Conservation (phyloP, 2,113 vertebrate genomes). For the Bucco capensis region DNA sequence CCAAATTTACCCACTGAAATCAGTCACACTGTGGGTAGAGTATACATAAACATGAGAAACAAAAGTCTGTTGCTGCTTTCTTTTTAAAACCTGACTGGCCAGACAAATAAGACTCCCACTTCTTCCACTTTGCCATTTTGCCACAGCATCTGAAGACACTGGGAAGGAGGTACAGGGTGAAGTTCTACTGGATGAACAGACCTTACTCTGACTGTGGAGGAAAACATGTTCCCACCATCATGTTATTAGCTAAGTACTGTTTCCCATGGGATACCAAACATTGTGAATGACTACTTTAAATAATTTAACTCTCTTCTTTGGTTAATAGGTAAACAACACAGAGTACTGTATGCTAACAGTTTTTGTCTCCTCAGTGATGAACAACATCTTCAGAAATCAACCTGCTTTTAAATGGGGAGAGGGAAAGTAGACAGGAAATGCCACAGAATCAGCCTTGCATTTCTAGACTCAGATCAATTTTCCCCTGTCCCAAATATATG, state of each 20-base stretch:
- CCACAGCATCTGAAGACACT: background rate
- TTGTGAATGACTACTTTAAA: background rate
- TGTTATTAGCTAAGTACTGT: background rate
- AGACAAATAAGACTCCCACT: background rate
- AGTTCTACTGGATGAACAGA: background rate
- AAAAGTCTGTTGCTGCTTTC: background rate
- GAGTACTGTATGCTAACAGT: background rate
- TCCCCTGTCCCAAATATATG: background rate
- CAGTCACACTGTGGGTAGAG: background rate
- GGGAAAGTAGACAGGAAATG: background rate
- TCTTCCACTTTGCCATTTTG: background rate
- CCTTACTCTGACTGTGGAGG: rapidly evolving
- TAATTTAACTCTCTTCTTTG: background rate
- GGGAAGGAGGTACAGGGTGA: background rate
- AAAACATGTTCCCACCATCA: background rate
- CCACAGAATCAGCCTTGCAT: background rate
- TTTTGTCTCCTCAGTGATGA: background rate
- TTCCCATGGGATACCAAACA: background rate
- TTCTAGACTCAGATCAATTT: background rate
- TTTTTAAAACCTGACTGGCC: background rate
- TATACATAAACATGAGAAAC: background rate
- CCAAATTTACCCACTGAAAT: background rate
- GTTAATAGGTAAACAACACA: background rate
- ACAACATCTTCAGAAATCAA: background rate
- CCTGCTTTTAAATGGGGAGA: background rate